A percentile compares a stretch with the other conserved stretches of the same genome.
Conservation (phyloP, 1,140 invertebrate genomes). For the Dysdera silvatica region DNA sequence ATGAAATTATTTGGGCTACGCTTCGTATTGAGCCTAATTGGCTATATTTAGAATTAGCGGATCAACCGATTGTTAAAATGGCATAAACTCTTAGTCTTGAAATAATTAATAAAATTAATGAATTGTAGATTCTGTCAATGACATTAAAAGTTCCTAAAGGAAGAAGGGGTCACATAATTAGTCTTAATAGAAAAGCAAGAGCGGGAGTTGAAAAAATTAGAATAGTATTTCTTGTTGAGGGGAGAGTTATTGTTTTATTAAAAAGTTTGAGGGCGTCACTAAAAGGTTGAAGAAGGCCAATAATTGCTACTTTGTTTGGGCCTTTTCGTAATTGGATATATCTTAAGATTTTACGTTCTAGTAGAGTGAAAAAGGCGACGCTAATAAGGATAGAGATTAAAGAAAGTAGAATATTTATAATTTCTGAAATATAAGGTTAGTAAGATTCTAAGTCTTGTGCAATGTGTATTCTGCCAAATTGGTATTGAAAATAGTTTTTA, state of each 20-base stretch:
- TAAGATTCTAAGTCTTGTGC: constrained; percentile 1
- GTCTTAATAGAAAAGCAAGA: constrained; percentile 50
- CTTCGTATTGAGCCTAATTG: constrained; percentile 55
- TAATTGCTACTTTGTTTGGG: constrained; percentile 56
- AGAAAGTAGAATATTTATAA: constrained; percentile 41
- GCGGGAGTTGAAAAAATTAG: constrained; percentile 53
- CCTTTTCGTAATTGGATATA: constrained; percentile 62
- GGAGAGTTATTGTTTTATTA: constrained; percentile 52
- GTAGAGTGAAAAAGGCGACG: constrained; percentile 58
- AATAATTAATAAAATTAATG: constrained; percentile 51
- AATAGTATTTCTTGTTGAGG: constrained; percentile 47
- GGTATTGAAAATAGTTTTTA: neutral
- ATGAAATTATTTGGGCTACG: constrained; percentile 59
- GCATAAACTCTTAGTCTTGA: constrained; percentile 53
- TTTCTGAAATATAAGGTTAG: neutral
- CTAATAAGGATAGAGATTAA: constrained; percentile 51
- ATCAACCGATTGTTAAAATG: constrained; percentile 53
- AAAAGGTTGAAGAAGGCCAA: constrained; percentile 57
- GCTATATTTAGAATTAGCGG: constrained; percentile 59
- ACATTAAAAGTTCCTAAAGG: constrained; percentile 43
- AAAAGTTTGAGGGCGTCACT: constrained; percentile 59
- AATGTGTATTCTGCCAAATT: neutral
- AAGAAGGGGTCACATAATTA: constrained; percentile 50
- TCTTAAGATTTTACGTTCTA: constrained; percentile 58
- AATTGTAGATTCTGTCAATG: constrained; percentile 46